Percentiles rank a stretch among this genome's conserved stretches.
These are phyloP conservation scores for Celastrina argiolus DNA, from an alignment of 2,888 invertebrate genomes.

Conservation along the genomic window DNA sequence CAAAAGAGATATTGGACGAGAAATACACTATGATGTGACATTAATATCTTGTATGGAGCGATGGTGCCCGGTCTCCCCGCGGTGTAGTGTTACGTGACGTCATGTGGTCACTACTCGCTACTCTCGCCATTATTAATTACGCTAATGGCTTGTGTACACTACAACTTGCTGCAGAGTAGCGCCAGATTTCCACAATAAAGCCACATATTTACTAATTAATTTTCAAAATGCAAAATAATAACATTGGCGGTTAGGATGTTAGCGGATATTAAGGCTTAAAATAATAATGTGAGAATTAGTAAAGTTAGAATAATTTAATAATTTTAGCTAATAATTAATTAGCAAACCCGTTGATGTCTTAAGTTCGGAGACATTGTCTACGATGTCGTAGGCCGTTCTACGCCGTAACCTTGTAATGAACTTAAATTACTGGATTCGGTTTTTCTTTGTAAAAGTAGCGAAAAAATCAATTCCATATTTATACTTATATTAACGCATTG, in stretches of 20 bases:
- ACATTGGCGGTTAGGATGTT: not conserved
- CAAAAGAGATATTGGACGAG: constrained; percentile 16
- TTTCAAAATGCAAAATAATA: not conserved
- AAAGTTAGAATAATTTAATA: too few species aligned
- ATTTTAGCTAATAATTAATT: not conserved
- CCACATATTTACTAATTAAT: not conserved
- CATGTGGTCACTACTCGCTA: constrained; percentile 8
- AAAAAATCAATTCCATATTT: too few species aligned
- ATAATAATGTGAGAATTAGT: too few species aligned
- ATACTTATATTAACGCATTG: too few species aligned
- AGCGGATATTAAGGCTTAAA: not conserved
- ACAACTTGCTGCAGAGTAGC: not conserved
- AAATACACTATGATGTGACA: not conserved
- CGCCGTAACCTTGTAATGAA: not conserved
- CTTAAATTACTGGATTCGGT: not conserved
- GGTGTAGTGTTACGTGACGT: not conserved
- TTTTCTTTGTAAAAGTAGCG: not conserved
- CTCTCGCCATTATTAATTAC: constrained; percentile 7
- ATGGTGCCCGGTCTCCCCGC: not conserved
- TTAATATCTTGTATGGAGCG: not conserved
- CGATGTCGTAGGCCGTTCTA: not conserved
- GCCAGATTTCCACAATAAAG: not conserved
- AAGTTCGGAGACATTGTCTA: not conserved
- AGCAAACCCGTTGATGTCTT: constrained; percentile 14
- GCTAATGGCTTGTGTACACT: not conserved